Evolutionary conservation across 2,797 vertebrate genomes (phyloP).

Genomic region (Cyclopterus lumpus): DNA sequence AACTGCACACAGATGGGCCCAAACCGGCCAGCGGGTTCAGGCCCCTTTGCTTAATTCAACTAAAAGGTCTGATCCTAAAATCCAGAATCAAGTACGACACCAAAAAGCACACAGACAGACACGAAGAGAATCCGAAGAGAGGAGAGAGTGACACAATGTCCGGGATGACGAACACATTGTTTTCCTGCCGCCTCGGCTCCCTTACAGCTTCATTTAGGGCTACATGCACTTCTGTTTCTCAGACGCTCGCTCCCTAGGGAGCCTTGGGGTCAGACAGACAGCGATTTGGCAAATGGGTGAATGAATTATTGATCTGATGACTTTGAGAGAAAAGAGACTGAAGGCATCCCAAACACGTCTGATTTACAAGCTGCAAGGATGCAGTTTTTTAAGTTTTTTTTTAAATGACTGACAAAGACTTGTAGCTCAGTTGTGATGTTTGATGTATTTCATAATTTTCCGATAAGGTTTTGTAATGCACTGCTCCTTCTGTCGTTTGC

Average conservation of each 20-base stretch:
- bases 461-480: background rate
- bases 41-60: background rate
- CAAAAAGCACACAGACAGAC: background rate
- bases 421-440: background rate
- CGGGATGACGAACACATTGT: background rate
- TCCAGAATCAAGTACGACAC: background rate
- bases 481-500: background rate
- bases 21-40: background rate
- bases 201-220: background rate
- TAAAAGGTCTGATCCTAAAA: background rate
- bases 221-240: conserved; percentile 3
- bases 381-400: too few species aligned
- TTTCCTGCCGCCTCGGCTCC: conserved; percentile 16
- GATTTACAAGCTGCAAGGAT: conserved; percentile 23
- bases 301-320: conserved; percentile 80
- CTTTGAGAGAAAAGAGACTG: conserved; percentile 61
- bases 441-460: background rate
- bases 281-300: conserved; percentile 60
- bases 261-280: conserved; percentile 51
- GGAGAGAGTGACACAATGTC: background rate
- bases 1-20: too few species aligned
- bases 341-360: conserved; percentile 59
- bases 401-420: background rate
- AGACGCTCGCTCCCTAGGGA: conserved; percentile 31
- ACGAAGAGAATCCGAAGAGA: conserved; percentile 9